Conservation (phyloP, 1,140 invertebrate genomes). For the Hycleus cichorii region DNA sequence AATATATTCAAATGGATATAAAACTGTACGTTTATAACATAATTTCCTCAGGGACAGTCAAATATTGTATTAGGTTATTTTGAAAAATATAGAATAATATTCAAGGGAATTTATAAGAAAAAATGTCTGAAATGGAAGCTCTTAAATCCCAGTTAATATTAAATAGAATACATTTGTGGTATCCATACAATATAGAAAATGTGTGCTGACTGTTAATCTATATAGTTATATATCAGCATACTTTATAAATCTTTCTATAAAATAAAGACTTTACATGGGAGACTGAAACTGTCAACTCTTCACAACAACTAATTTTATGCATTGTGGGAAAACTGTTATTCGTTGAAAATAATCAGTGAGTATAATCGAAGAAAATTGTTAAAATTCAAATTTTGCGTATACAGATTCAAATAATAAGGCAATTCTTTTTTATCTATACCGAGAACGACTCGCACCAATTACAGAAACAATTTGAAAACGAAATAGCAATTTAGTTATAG, state of each 20-base stretch:
- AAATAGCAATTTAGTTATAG: constrained; percentile 13
- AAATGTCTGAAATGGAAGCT: constrained; percentile 12
- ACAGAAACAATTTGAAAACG: constrained; percentile 20
- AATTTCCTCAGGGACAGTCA: no score
- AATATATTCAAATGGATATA: no score
- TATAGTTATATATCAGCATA: background rate
- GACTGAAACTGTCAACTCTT: no score
- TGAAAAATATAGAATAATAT: constrained; percentile 10
- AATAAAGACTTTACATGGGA: background rate
- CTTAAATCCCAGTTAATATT: constrained; percentile 22
- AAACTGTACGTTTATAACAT: no score
- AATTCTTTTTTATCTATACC: background rate
- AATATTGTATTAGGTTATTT: background rate
- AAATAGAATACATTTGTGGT: constrained; percentile 18
- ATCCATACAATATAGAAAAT: background rate
- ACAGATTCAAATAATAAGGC: background rate
- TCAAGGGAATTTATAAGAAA: constrained; percentile 19
- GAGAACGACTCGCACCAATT: constrained; percentile 11
- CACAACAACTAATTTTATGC: no score
- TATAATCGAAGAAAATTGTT: no score
- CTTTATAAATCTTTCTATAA: constrained; percentile 12
- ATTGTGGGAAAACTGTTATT: no score
- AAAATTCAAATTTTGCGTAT: no score
- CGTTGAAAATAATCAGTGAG: no score
- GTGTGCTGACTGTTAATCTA: background rate